Percentiles rank a stretch among this genome's conserved stretches.
These are phyloP conservation scores for Dolichotis patagonum DNA, from an alignment of 2,113 vertebrate genomes.

Conservation along the genomic window DNA sequence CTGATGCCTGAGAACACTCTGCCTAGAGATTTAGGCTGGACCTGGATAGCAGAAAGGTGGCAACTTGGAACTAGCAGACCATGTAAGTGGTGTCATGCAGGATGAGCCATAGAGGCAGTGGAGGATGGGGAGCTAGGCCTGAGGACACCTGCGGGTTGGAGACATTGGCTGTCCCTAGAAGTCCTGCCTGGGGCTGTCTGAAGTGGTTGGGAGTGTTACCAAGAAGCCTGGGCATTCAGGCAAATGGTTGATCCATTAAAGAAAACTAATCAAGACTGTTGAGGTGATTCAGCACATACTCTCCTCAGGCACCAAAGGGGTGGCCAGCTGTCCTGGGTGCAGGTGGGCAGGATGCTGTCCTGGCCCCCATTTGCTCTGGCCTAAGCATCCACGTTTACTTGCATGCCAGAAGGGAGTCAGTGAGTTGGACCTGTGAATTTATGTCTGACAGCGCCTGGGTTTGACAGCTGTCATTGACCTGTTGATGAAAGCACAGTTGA, in stretches of 20 bases:
- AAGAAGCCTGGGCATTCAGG: background rate
- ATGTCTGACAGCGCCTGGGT: background rate
- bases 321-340: background rate
- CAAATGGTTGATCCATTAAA: background rate
- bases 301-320: background rate
- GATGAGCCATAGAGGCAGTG: background rate
- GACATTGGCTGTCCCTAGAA: rapidly evolving
- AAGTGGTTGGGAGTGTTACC: background rate
- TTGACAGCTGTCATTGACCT: background rate
- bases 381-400: rapidly evolving
- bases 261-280: background rate
- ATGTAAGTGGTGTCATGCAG: background rate
- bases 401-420: rapidly evolving
- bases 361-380: background rate
- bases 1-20: background rate
- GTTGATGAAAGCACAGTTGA: background rate
- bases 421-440: background rate
- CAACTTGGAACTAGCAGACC: constrained; percentile 79
- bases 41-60: constrained; percentile 73
- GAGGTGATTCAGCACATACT: background rate
- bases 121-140: rapidly evolving
- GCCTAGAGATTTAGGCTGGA: constrained; percentile 73
- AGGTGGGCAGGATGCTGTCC: rapidly evolving
- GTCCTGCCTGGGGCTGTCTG: rapidly evolving
- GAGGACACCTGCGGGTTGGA: background rate